These are phyloP conservation scores for Nowickia ferox DNA, from an alignment of 2,888 invertebrate genomes.

Conservation along the genomic window DNA sequence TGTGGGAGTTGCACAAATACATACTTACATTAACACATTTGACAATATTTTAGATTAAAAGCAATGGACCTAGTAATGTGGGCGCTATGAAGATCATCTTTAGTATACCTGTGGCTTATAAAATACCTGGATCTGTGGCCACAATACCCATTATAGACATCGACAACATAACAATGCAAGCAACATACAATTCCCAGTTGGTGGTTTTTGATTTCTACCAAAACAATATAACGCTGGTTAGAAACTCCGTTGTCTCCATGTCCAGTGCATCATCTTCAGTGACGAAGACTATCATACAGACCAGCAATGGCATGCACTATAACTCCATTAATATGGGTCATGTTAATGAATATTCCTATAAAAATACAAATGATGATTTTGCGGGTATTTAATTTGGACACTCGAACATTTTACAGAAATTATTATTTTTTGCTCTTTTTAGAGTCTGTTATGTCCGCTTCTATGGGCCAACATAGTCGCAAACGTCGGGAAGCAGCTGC, in stretches of 20 bases:
- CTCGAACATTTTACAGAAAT: background rate
- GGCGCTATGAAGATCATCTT: slow-evolving; percentile 79
- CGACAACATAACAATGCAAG: slow-evolving; percentile 80
- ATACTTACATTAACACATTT: background rate
- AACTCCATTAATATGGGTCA: slow-evolving; percentile 75
- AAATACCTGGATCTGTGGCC: slow-evolving; percentile 76
- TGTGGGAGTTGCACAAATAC: background rate
- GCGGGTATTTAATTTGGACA: slow-evolving; percentile 37
- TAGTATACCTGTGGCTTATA: slow-evolving; percentile 81
- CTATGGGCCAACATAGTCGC: slow-evolving; percentile 73
- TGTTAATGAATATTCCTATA: slow-evolving; percentile 69
- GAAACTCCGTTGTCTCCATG: slow-evolving; percentile 78
- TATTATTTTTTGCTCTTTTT: background rate
- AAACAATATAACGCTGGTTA: slow-evolving; percentile 79
- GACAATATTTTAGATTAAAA: slow-evolving; percentile 76
- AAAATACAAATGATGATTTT: slow-evolving; percentile 33
- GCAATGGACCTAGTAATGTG: slow-evolving; percentile 82
- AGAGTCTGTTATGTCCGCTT: slow-evolving; percentile 75
- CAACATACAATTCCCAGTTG: slow-evolving; percentile 79
- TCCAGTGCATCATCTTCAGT: slow-evolving; percentile 64
- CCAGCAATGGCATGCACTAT: slow-evolving; percentile 73
- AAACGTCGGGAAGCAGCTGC: slow-evolving; percentile 77
- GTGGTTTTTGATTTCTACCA: slow-evolving; percentile 79
- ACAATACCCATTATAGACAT: slow-evolving; percentile 80
- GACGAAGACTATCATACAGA: slow-evolving; percentile 42